Evolutionary conservation across 2,888 invertebrate species (phyloP).

Genomic region (Polymixis flavicincta): DNA sequence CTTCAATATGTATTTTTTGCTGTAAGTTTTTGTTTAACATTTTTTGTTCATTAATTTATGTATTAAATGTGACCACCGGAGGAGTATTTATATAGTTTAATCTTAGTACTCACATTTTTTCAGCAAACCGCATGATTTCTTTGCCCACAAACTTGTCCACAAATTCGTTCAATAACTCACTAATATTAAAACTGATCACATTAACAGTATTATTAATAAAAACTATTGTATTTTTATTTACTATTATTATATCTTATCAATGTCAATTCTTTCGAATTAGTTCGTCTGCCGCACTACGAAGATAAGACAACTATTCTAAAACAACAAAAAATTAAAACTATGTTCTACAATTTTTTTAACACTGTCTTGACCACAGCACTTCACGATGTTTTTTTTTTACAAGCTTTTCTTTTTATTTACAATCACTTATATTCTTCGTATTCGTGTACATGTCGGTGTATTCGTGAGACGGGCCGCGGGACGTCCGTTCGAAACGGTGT

Average conservation of each 20-base stretch:
- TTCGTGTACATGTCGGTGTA: conserved; percentile 57
- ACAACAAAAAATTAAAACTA: conserved; percentile 50
- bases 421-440: conserved; percentile 56
- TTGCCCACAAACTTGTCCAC: conserved; percentile 51
- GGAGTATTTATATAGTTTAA: conserved; percentile 13
- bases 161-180: conserved; percentile 46
- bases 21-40: not conserved
- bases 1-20: not conserved
- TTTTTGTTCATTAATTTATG: not conserved
- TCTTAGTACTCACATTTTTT: conserved; percentile 56
- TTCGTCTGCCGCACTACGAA: conserved; percentile 54
- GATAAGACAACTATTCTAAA: conserved; percentile 57
- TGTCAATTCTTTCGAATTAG: conserved; percentile 59
- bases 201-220: conserved; percentile 40
- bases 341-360: conserved; percentile 52
- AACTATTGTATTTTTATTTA: conserved; percentile 41
- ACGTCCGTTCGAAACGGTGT: conserved; percentile 65
- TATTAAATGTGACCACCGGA: not conserved
- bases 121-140: conserved; percentile 36
- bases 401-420: conserved; percentile 61
- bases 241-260: conserved; percentile 56
- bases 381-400: conserved; percentile 62
- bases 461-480: conserved; percentile 40
- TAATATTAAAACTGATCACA: conserved; percentile 49
- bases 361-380: conserved; percentile 67